Evolutionary conservation across 2,797 vertebrate species (phyloP), one percentile per base, ranked within the genome.

Genomic region (Vespertilio murinus): DNA sequence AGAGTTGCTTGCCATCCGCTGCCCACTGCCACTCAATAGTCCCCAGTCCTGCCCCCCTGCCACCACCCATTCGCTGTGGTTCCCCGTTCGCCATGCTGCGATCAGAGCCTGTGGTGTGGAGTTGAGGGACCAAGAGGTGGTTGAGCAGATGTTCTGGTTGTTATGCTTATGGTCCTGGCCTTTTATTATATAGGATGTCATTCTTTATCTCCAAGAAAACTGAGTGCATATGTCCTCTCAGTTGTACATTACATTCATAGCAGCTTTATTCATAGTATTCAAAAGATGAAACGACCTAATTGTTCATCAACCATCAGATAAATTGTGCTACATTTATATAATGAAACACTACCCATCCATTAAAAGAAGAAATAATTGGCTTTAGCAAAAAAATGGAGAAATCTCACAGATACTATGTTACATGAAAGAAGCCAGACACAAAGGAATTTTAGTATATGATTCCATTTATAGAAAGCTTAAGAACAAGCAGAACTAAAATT

Each of bases 181-280:
- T 54, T 54, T 54, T 54, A 54, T 54, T 54, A 54, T 54, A 54
- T 54, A 42, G 5, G 84, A 74, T 70, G 61, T 38, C n/a, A 64
- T 64, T 74, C 33, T 89, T 91, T 69, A 88, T 59, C 16, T 47
- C 22, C 20, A 69, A 79, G 20, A 93, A 42, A 95, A 96, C 47
- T 42, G 20, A 94, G n/a, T 89, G 52, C 42, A 70, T 28, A 40
- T 47, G 4, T 47, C 8, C 13, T 92, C 71, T 49, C 6, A 17
- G 59, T 90, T 90, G 40, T 49, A 61, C 13, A 81, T 56, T 88
- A 69, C 67, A 78, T 38, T 91, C 52, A 88, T 10, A 88, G 33
- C 14, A 75, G 28, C 33, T 86, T 74, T 86, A 67, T 78, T 82
- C 45, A 56, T 69, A 79, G 40, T 38, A 89, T 52, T 20, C 22